Percentiles rank a stretch among this genome's conserved stretches.
phyloP scores from a whole-genome alignment of 2,888 invertebrate genomes.

The Platypus cylindrus region DNA sequence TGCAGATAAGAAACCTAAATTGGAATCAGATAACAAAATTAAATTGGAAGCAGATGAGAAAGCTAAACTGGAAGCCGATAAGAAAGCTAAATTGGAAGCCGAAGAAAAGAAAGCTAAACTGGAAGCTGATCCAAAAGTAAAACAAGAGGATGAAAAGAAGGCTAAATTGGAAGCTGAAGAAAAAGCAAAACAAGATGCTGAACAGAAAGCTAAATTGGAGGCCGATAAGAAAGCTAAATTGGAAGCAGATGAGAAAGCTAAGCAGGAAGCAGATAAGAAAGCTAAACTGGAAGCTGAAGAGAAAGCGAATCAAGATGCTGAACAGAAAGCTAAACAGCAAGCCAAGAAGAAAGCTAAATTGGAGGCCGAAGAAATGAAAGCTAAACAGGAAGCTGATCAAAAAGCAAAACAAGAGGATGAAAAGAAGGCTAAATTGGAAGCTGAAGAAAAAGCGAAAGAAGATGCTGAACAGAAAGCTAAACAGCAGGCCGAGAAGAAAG shows the following conservation, averaged over 20 bases:
- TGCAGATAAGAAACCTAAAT: conserved; percentile 14
- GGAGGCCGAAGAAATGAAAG: conserved; percentile 13
- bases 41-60: conserved; percentile 10
- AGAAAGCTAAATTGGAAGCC: conserved; percentile 9
- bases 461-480: conserved; percentile 12
- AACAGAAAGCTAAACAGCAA: conserved; percentile 13
- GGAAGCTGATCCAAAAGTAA: conserved; percentile 14
- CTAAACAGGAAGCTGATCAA: conserved; percentile 8
- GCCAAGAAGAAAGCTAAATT: conserved; percentile 10
- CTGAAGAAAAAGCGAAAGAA: conserved; percentile 16
- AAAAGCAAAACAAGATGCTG: conserved; percentile 12
- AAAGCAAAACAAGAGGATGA: conserved; percentile 13
- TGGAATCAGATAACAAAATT: conserved; percentile 9
- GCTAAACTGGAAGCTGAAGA: conserved; percentile 9
- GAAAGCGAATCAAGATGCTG: conserved; percentile 7
- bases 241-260: conserved; percentile 7
- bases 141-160: conserved; percentile 10
- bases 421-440: conserved; percentile 12
- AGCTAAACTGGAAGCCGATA: conserved; percentile 9
- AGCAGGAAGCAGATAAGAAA: conserved; percentile 10
- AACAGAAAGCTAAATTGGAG: conserved; percentile 9
- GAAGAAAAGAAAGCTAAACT: conserved; percentile 12
- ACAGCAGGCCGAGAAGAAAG: conserved; percentile 10
- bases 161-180: conserved; percentile 11
- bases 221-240: conserved; percentile 9